These are phyloP conservation scores for Halictus ligatus DNA, from an alignment of 2,888 invertebrate genomes.

Conservation along the genomic window DNA sequence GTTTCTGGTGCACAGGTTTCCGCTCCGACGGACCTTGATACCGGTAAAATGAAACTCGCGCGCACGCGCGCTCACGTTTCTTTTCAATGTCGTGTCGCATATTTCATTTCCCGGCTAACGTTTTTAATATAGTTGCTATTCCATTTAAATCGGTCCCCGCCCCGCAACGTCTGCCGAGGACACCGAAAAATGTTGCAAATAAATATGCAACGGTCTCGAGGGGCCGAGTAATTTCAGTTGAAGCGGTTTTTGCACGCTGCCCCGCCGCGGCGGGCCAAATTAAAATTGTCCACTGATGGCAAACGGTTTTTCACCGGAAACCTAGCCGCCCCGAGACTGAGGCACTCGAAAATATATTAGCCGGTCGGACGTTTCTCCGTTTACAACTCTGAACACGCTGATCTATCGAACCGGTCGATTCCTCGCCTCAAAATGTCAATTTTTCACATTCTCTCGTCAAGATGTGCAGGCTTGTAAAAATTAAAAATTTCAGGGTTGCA, in stretches of 20 bases:
- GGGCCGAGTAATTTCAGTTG: neutral
- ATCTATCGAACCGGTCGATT: too few species aligned
- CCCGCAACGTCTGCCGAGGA: neutral
- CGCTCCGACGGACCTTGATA: neutral
- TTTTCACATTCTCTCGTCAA: too few species aligned
- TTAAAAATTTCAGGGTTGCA: too few species aligned
- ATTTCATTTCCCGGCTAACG: slow-evolving; percentile 4
- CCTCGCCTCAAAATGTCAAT: too few species aligned
- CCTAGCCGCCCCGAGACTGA: neutral
- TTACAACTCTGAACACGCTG: too few species aligned
- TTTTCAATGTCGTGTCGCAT: slow-evolving; percentile 10
- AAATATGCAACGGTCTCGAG: neutral
- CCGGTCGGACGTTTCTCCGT: neutral
- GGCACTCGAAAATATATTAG: neutral
- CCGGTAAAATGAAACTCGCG: neutral
- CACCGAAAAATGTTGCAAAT: slow-evolving; percentile 1
- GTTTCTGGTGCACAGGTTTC: neutral
- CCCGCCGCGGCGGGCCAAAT: neutral
- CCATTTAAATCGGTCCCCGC: neutral
- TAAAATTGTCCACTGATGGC: neutral
- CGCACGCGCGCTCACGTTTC: neutral
- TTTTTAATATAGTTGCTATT: neutral
- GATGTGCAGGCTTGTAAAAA: too few species aligned
- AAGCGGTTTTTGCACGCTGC: neutral
- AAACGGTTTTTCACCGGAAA: neutral